Percentiles rank a stretch among this genome's conserved stretches.
Evolutionary conservation across 2,113 vertebrate genomes (phyloP).

Genomic region (Ellobius talpinus): DNA sequence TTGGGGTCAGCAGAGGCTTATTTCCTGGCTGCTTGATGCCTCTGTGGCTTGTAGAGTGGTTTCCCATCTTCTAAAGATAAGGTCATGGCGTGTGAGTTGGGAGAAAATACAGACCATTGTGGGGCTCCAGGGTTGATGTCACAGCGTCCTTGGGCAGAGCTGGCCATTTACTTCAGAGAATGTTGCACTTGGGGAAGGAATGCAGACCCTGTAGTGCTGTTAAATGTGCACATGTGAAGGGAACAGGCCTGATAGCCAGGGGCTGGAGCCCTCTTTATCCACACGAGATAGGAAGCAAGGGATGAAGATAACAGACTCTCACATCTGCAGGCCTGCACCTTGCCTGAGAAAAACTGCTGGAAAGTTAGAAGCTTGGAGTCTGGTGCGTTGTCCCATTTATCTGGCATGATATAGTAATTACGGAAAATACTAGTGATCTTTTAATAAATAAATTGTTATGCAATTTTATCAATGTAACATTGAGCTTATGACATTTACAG

Average conservation of each 20-base stretch:
- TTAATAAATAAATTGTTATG: neutral
- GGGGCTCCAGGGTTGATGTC: constrained; percentile 12
- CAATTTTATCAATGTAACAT: neutral
- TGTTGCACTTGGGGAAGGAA: constrained; percentile 66
- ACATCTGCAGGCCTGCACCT: constrained; percentile 3
- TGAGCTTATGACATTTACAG: neutral
- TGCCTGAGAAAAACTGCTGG: neutral
- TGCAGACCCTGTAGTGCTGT: constrained; percentile 42
- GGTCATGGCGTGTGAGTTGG: neutral
- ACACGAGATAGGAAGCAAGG: constrained; percentile 68
- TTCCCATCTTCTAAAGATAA: constrained; percentile 39
- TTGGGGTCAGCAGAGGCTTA: constrained; percentile 29
- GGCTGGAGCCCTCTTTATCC: constrained; percentile 73
- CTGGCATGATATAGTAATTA: neutral
- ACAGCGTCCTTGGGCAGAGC: neutral
- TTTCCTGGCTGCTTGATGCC: constrained; percentile 34
- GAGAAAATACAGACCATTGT: neutral
- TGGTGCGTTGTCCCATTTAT: neutral
- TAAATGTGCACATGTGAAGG: constrained; percentile 44
- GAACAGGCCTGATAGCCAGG: constrained; percentile 66
- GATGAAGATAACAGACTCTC: constrained; percentile 69
- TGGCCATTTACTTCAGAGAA: constrained; percentile 57
- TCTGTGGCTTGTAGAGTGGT: constrained; percentile 33
- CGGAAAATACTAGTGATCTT: neutral
- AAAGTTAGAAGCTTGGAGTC: neutral